Evolutionary conservation across 1,140 invertebrate species (phyloP), one percentile per base, ranked within the genome.

Genomic region (Ostrea denselamellosa): DNA sequence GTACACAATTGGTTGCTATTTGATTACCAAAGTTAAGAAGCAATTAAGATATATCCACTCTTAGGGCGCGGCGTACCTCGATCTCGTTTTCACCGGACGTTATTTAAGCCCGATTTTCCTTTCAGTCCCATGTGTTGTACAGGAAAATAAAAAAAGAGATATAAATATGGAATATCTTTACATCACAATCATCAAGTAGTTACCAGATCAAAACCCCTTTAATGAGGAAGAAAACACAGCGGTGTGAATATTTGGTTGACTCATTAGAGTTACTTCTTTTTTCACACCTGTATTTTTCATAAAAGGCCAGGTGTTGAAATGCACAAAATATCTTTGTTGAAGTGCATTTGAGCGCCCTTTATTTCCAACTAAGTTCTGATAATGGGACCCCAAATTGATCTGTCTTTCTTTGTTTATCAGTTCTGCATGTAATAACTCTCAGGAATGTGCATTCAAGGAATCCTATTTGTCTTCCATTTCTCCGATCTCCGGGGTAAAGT

Each of bases 361-460:
- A 77, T 77, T 77, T 77, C 68, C 68, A 77, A 25, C 68, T 77
- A 28, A 77, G 68, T 77, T 77, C 28, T 77, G 68, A 77, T 77
- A 77, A 77, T 77, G 68, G 68, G 28, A 14, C 68, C 25, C 68
- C 22, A 77, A 34, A 28, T 77, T 25, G 68, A 14, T 25, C 25
- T 34, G 68, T 34, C 68, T 77, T 28, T 25, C 68, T 77, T 77
- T 77, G 68, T 77, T 77, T 77, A 22, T 77, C 68, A 77, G 28
- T 77, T 77, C 68, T 25, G 28, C 68, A 77, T 77, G 68, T 77
- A 77, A 77, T 77, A 77, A 77, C 68, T 25, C 22, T 77, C 12
- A 28, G 68, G 68, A 77, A 77, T 77, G 68, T 77, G 68, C 68
- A 77, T 77, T 77, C 68, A 77, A 22, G 25, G 68, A 77, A 77